Base-by-base conservation (phyloP, 2,797 vertebrate genomes). In the Poeciliopsis gracilis region DNA sequence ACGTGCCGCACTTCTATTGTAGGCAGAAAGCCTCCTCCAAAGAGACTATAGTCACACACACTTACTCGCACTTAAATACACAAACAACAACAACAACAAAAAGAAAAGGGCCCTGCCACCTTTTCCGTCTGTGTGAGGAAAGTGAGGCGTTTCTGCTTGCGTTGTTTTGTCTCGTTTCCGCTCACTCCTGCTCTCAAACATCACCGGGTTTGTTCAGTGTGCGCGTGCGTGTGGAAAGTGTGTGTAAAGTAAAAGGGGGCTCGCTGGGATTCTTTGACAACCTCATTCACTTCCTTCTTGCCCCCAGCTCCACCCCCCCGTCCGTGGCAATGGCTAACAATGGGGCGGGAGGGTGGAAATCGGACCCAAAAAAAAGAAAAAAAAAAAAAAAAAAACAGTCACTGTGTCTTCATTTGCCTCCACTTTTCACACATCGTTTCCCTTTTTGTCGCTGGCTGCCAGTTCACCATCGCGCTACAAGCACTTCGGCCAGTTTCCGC, bases 361-460 rank as follows among this genome's bases (percentile, higher is more conserved):
- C 4, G 83, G 77, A 87, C 88, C 84, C 82, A 63, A 76, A 86
- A 82, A 38, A 46, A 57, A 59, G n/a, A 12, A n/a, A 13, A 15
- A 46, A 78, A 79, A 38, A n/a, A 33, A 82, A 86, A 73, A 79
- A 85, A 79, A 80, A 83, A 45, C 84, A 79, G 81, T 93, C 90
- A 94, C 93, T 94, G 93, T 80, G 87, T 95, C 94, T 95, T 95
- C 93, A 94, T 95, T 94, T 94, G 93, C 93, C 90, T 93, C 89
- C 93, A 94, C 94, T 94, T 94, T 94, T 95, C 94, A 94, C 93
- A 93, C 91, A 89, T 94, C 91, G 91, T 85, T 87, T 83, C 81
- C 78, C 86, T 72, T 92, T 93, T 93, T 95, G 93, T 93, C 90
- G 89, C 84, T 23, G n/a, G 84, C 89, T 80, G 88, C 87, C 85